A percentile compares a stretch with the other conserved stretches of the same genome.
phyloP scores from a whole-genome alignment of 2,888 invertebrate genomes.

The Standfussiana lucernea region DNA sequence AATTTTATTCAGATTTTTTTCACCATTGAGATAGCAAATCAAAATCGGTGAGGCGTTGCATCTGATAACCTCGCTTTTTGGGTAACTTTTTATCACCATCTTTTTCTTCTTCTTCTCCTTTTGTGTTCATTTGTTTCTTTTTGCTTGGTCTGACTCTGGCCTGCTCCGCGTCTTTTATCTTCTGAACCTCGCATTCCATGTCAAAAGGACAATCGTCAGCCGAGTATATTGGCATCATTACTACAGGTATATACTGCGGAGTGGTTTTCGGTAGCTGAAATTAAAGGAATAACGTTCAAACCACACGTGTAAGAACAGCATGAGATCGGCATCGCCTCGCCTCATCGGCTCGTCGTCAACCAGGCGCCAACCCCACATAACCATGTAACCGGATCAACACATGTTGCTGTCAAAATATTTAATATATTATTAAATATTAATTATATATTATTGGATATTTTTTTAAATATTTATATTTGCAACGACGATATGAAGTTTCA shows the following conservation, averaged over 20 bases:
- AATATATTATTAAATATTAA: no score
- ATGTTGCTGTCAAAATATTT: no score
- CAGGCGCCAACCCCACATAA: background rate
- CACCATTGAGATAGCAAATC: constrained; percentile 87
- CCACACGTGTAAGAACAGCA: background rate
- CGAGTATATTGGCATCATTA: constrained; percentile 86
- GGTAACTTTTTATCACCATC: constrained; percentile 75
- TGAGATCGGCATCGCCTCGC: background rate
- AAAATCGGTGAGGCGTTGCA: constrained; percentile 85
- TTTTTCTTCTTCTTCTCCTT: constrained; percentile 71
- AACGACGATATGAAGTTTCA: no score
- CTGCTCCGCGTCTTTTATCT: constrained; percentile 74
- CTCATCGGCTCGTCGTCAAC: background rate
- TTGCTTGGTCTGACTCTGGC: constrained; percentile 66
- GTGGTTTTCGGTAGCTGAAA: constrained; percentile 72
- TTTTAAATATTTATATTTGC: no score
- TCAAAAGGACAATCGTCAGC: constrained; percentile 85
- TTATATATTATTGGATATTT: no score
- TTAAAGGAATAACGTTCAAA: background rate
- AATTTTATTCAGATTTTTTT: constrained; percentile 3
- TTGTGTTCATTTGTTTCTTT: constrained; percentile 65
- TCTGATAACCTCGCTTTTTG: constrained; percentile 81
- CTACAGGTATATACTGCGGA: constrained; percentile 83
- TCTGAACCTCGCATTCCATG: constrained; percentile 81
- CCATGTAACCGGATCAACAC: background rate